Evolutionary conservation across 2,888 invertebrate species (phyloP), one percentile per base, ranked within the genome.

Genomic region (Poecilobothrus nobilitatus): DNA sequence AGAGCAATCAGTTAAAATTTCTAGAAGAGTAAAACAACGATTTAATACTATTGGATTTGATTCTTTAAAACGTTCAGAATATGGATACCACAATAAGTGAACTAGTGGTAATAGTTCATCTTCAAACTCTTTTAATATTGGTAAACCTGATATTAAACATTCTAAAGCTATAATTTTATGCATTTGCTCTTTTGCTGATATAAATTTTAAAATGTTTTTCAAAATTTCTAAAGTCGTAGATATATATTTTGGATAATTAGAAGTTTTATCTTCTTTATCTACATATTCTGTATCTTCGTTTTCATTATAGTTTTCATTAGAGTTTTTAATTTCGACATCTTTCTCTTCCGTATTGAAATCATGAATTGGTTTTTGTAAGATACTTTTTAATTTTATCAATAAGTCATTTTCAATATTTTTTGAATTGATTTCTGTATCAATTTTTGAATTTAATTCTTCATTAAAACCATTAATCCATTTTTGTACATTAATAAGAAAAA

Each of bases 41-140:
- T 76, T 78, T 15, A 81, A 70, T 34, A 81, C 79, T 27, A 81
- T 70, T 1, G 78, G 72, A 63, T 81, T 76, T 20, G 76, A 76
- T 65, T 85, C 86, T n/a, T 83, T 82, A 75, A 91, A 89, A 74
- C 88, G 82, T 67, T 84, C 83, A 5, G 87, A 85, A 15, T 93
- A 80, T 2, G 92, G 91, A 66, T 86, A 84, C 92, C 92, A 93
- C 62, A 86, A 79, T 69, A 83, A 78, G 79, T 93, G 92, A 6
- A 91, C 89, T n/a, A 92, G 81, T 0, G 92, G 92, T 67, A 93
- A 77, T 34, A 92, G 78, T 73, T 88, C 86, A 75, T 91, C 84
- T 72, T 89, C 88, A 75, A 85, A 86, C 22, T 84, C 78, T n/a
- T 78, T 76, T 44, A 92, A 78, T 53, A 90, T 77, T 18, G 86